Evolutionary conservation across 92 coral and sea anemone genomes (phyloP).

Genomic region (Parazoanthus darwini): DNA sequence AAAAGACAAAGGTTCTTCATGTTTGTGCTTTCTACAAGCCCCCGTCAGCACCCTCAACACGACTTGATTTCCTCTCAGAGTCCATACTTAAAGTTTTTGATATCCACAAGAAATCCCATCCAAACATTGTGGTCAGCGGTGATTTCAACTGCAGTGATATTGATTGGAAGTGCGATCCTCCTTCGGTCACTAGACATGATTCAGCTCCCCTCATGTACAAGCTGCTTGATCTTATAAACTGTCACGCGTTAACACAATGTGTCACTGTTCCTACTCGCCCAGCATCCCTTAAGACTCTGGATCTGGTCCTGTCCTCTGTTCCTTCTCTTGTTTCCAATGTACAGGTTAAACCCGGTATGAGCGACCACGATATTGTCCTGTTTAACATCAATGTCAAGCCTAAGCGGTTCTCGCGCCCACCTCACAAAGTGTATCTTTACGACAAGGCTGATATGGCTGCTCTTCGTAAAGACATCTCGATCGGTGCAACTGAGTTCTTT

Average conservation of each 20-base stretch:
- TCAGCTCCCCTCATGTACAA: constrained; percentile 42
- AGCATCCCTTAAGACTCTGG: constrained; percentile 54
- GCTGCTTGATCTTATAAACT: constrained; percentile 39
- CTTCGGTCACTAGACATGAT: constrained; percentile 39
- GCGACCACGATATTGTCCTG: constrained; percentile 55
- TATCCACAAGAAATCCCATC: constrained; percentile 44
- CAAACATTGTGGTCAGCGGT: constrained; percentile 51
- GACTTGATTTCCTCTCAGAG: constrained; percentile 53
- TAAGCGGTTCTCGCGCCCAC: constrained; percentile 44
- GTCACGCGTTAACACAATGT: constrained; percentile 35
- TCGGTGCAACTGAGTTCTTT: constrained; percentile 40
- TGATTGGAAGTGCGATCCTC: constrained; percentile 52
- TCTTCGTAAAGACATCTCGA: constrained; percentile 46
- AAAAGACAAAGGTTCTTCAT: constrained; percentile 43
- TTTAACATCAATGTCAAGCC: constrained; percentile 51
- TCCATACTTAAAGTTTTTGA: constrained; percentile 47
- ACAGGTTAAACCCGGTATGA: constrained; percentile 57
- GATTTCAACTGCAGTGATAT: constrained; percentile 53
- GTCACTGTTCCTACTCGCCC: constrained; percentile 52
- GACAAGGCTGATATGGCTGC: constrained; percentile 39
- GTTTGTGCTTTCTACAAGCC: constrained; percentile 54
- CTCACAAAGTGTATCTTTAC: constrained; percentile 50
- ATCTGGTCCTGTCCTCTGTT: constrained; percentile 59
- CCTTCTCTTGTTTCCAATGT: constrained; percentile 54
- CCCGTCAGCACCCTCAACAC: constrained; percentile 48